A percentile compares a stretch with the other conserved stretches of the same genome.
Evolutionary conservation across 2,113 vertebrate species (phyloP).

Genomic region (Ammospiza caudacuta): DNA sequence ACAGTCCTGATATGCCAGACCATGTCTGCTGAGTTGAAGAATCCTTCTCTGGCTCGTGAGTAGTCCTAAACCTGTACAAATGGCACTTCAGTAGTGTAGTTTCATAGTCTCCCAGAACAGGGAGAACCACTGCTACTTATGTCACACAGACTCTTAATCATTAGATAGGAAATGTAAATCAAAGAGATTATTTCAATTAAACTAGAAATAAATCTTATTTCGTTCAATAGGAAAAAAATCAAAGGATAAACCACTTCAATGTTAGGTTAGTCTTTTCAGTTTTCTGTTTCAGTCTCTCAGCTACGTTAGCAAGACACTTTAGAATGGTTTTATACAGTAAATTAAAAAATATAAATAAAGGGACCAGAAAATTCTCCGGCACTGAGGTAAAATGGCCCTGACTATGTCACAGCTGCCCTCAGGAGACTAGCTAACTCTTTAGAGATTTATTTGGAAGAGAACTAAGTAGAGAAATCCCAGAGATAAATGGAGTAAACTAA

Average conservation of each 20-base stretch:
- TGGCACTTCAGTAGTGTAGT: not conserved
- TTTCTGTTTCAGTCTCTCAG: not conserved
- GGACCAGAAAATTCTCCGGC: not conserved
- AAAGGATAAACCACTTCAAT: not conserved
- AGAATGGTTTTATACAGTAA: not conserved
- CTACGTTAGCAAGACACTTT: not conserved
- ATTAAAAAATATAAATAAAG: not conserved
- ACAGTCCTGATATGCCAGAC: not conserved
- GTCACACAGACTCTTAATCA: fast-evolving
- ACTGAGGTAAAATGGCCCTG: not conserved
- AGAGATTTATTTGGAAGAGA: not conserved
- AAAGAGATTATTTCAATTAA: not conserved
- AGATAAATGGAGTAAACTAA: not conserved
- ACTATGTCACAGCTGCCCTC: not conserved
- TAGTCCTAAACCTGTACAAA: not conserved
- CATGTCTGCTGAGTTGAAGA: not conserved
- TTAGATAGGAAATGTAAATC: not conserved
- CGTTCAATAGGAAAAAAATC: not conserved
- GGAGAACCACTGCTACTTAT: not conserved
- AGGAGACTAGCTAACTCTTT: not conserved
- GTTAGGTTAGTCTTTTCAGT: not conserved
- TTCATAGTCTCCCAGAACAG: not conserved
- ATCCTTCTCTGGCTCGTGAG: not conserved
- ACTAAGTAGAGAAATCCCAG: not conserved
- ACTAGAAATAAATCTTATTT: not conserved